phyloP scores from a whole-genome alignment of 2,113 vertebrate species.

The Gallinago media region DNA sequence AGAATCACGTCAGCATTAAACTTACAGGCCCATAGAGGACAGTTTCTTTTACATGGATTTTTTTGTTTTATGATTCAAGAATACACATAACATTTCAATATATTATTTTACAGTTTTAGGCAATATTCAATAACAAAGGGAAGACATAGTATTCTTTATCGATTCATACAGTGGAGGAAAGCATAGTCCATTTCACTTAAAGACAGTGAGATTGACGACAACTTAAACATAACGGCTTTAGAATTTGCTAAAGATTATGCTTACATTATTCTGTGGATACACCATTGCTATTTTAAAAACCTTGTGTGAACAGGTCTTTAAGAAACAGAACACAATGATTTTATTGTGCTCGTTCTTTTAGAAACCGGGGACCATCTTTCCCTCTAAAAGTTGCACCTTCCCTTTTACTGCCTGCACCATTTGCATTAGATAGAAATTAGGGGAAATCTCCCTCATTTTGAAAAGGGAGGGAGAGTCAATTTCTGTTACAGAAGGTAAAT shows the following conservation, averaged over 20 bases:
- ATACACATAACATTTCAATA: background rate
- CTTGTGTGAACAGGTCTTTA: background rate
- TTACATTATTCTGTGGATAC: background rate
- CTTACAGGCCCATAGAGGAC: background rate
- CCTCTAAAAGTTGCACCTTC: background rate
- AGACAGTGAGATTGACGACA: background rate
- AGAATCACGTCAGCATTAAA: background rate
- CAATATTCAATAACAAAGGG: background rate
- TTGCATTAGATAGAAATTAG: background rate
- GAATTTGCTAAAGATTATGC: constrained; percentile 19
- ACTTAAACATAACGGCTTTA: constrained; percentile 11
- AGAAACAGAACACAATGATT: background rate
- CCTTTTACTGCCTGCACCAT: too few relatives aligned
- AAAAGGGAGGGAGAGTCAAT: background rate
- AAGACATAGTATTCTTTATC: background rate
- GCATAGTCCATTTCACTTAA: background rate
- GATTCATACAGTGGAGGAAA: background rate
- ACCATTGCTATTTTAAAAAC: background rate
- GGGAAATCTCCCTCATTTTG: background rate
- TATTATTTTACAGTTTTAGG: constrained; percentile 10
- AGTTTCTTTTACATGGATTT: background rate
- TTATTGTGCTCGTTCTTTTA: background rate
- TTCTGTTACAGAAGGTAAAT: background rate
- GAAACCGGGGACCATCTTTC: background rate
- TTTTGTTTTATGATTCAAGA: background rate